Evolutionary conservation across 2,888 invertebrate genomes (phyloP), one percentile per base, ranked within the genome.

Genomic region (Amphiduros pacificus): DNA sequence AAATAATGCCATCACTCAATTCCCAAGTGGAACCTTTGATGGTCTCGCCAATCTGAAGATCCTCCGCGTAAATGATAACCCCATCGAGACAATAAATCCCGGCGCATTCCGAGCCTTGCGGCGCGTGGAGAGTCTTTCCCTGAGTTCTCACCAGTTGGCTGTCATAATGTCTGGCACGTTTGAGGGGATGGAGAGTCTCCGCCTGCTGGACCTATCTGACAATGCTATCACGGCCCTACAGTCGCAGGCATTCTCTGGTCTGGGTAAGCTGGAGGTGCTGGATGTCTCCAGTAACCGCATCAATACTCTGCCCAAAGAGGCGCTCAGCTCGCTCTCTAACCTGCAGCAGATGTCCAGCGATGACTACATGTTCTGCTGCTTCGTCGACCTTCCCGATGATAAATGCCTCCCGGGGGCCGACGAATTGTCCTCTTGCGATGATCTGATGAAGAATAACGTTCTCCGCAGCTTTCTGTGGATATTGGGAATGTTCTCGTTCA

Each of bases 321-420:
- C 44, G 24, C 48, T 56, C 44, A 2, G 22, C 6, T n/a, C 2
- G 17, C 26, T 66, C 27, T n/a, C 3, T 6, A 41, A 28, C 17
- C 36, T 68, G 31, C 29, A n/a, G 17, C 9, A 54, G 20, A 41
- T 66, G 48, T 27, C 40, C 11, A 51, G 51, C 20, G 57, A 62
- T 50, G 41, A 57, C 27, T 58, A 27, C 36, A 49, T 40, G 53
- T 62, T 59, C 31, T 62, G 62, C 54, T 62, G 62, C 28, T 60
- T 59, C 14, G 54, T 52, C 9, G n/a, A 41, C 22, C 31, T 55
- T 27, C 11, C n/a, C 5, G 52, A 53, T 1, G 64, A 71, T 28
- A 65, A 71, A 40, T 77, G 77, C 48, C 60, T 63, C 1, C 77
- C 77, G 1, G 66, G 66, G 27, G 66, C 70, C 20, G 68, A 70